Base-by-base conservation (phyloP, 2,113 vertebrate species). In the Anolis carolinensis region DNA sequence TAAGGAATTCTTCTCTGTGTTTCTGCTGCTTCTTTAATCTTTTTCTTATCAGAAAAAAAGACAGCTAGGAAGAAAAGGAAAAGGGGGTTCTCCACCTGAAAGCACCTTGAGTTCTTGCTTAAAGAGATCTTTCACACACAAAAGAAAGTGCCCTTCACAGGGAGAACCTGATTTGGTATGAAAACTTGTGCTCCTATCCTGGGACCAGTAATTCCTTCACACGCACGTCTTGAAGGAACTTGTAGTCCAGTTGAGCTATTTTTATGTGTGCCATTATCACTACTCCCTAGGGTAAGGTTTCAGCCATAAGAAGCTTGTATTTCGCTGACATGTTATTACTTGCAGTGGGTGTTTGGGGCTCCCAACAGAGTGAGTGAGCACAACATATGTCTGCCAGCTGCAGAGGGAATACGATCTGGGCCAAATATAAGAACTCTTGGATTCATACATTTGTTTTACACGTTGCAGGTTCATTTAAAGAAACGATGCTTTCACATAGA, bases 311-410 rank as follows among this genome's bases (percentile, higher is more conserved):
- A 89, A 94, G 91, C 88, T 95, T 93, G 85, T 88, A 95, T 96
- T 96, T 96, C 88, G 93, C 89, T 95, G 95, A 94, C 93, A 92
- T 91, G 92, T 95, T 94, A 91, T 94, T 95, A 95, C 90, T 93
- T 88, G 74, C 89, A 87, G 77, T 78, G 79, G 77, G 83, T 92
- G 89, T 55, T 65, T 74, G 87, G 87, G 91, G 94, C 86, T 92
- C 87, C 89, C 84, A 32, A 79, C 90, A 81, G 84, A 95, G 79
- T 86, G 73, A 96, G 81, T 81, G 88, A 92, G 50, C 8, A 21
- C 9, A 84, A n/a, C 92, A 91, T 90, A 83, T 95, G 93, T 90
- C 73, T 81, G 70, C 5, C 90, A 94, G 90, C 92, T 90, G 83
- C 92, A 88, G 79, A 90, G 89, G 94, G 88, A 88, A 90, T 90